Evolutionary conservation across 2,888 invertebrate species (phyloP).

Genomic region (Euclidia mi): DNA sequence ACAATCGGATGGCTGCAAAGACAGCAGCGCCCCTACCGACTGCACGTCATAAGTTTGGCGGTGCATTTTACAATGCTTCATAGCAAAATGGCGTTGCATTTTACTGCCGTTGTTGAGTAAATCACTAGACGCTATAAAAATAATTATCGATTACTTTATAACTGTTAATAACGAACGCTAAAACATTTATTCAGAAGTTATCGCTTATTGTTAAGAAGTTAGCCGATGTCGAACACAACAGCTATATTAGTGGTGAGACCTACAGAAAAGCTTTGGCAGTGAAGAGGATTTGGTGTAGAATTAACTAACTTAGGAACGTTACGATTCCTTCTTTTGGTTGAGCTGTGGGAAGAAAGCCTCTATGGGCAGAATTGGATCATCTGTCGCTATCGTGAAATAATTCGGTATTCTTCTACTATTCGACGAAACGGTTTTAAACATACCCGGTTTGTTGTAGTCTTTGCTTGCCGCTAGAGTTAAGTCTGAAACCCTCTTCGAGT

Average conservation of each 20-base stretch:
- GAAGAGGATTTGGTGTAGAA: constrained; percentile 77
- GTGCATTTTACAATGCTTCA: too few relatives aligned
- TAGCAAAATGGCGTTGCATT: too few relatives aligned
- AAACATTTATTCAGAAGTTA: too few relatives aligned
- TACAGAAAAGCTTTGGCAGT: constrained; percentile 82
- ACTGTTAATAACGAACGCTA: too few relatives aligned
- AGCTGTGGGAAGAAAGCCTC: constrained; percentile 95
- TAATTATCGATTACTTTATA: too few relatives aligned
- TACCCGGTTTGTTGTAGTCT: constrained; percentile 92
- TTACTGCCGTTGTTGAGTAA: too few relatives aligned
- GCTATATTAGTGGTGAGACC: constrained; percentile 37
- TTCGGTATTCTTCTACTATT: constrained; percentile 91
- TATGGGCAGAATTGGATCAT: constrained; percentile 94
- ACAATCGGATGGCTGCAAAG: too few relatives aligned
- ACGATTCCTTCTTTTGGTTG: constrained; percentile 90
- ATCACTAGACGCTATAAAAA: too few relatives aligned
- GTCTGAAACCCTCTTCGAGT: constrained; percentile 93
- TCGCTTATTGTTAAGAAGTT: constrained; percentile 16
- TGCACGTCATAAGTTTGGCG: too few relatives aligned
- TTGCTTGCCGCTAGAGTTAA: constrained; percentile 93
- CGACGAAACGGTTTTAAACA: constrained; percentile 92
- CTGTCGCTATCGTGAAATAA: constrained; percentile 94
- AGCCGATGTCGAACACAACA: constrained; percentile 16
- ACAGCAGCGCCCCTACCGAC: too few relatives aligned
- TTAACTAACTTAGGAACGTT: constrained; percentile 71